These are phyloP conservation scores for Thaleichthys pacificus DNA, from an alignment of 2,797 vertebrate genomes.

Conservation along the genomic window DNA sequence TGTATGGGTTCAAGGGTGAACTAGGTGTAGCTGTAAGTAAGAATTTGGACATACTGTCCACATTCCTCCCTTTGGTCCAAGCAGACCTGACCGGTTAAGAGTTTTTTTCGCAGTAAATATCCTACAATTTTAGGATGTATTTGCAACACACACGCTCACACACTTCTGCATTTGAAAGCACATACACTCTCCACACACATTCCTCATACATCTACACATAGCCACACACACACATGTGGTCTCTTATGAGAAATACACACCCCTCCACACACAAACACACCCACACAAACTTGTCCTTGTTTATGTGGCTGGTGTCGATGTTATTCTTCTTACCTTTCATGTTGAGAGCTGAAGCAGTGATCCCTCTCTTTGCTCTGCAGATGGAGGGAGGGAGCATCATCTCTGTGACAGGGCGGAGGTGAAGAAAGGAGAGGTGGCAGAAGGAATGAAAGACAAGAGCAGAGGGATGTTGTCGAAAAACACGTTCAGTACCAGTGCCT, in stretches of 20 bases:
- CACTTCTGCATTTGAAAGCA: not conserved
- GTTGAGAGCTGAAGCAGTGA: conserved; percentile 75
- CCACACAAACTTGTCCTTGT: conserved; percentile 63
- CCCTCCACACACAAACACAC: conserved; percentile 26
- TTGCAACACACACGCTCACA: conserved; percentile 10
- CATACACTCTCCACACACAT: not conserved
- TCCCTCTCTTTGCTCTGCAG: conserved; percentile 61
- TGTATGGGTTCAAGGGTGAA: too few relatives aligned
- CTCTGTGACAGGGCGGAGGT: conserved; percentile 68
- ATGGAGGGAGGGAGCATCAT: conserved; percentile 65
- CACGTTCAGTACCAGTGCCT: conserved; percentile 56
- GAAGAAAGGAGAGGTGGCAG: conserved; percentile 69
- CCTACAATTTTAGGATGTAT: not conserved
- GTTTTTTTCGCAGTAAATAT: not conserved
- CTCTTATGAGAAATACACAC: conserved; percentile 23
- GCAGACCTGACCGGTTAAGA: too few relatives aligned
- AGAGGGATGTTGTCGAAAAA: conserved; percentile 42
- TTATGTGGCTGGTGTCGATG: conserved; percentile 46
- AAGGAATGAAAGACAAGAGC: conserved; percentile 69
- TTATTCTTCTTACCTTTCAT: conserved; percentile 71
- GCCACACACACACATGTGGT: conserved; percentile 22
- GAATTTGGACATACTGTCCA: too few relatives aligned
- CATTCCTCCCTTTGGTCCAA: too few relatives aligned
- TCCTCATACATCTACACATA: conserved; percentile 42
- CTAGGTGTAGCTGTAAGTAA: too few relatives aligned